Conservation (phyloP, 2,113 vertebrate species). For the Lota lota region DNA sequence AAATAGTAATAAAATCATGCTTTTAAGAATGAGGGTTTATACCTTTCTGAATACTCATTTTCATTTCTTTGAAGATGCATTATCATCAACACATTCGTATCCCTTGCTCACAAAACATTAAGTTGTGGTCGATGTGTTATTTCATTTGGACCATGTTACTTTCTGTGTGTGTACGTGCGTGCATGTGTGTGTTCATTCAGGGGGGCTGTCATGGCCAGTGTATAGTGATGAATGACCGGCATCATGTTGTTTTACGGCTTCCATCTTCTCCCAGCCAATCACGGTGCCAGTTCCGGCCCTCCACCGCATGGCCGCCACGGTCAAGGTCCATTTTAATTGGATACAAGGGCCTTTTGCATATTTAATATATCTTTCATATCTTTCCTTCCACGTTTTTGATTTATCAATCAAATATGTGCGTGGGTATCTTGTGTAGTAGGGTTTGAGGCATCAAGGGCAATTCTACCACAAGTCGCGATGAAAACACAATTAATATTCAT, state of each 20-base stretch:
- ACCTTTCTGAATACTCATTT: too few species aligned
- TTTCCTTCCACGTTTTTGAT: conserved; percentile 29
- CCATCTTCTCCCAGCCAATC: conserved; percentile 53
- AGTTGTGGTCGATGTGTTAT: too few species aligned
- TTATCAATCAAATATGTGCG: not conserved
- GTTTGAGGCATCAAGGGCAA: conserved; percentile 34
- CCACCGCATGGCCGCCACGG: conserved; percentile 49
- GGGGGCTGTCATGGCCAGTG: conserved; percentile 32
- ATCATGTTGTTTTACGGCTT: conserved; percentile 52
- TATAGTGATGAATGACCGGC: conserved; percentile 51
- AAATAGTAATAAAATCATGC: too few species aligned
- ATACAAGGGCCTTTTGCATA: conserved; percentile 22
- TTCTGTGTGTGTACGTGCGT: not conserved
- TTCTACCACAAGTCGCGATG: conserved; percentile 44
- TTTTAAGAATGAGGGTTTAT: too few species aligned
- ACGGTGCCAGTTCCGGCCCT: conserved; percentile 27
- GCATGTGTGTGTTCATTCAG: not conserved
- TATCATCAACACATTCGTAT: too few species aligned
- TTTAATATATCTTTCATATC: conserved; percentile 48
- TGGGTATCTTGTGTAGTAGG: conserved; percentile 1
- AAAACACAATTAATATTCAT: conserved; percentile 27
- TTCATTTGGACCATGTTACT: not conserved
- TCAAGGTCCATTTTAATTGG: conserved; percentile 43
- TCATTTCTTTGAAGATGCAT: too few species aligned
- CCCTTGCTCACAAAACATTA: too few species aligned